Conservation (phyloP, 92 coral and sea anemone genomes). For the Paragorgia papillata region DNA sequence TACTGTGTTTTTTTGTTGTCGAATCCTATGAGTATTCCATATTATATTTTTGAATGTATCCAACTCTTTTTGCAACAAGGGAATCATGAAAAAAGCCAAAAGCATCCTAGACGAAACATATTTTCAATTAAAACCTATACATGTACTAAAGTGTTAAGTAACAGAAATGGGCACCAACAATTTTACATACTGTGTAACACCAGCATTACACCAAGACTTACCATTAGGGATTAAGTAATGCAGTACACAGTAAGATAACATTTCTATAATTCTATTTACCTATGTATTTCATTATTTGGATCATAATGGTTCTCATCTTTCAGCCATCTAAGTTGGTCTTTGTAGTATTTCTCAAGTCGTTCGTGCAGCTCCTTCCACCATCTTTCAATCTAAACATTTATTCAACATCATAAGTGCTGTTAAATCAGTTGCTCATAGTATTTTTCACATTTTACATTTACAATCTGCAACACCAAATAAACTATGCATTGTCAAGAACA, state of each 20-base stretch:
- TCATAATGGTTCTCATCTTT: background rate
- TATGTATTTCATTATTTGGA: background rate
- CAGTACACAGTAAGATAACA: too few species aligned
- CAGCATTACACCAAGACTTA: too few species aligned
- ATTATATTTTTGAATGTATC: constrained; percentile 13
- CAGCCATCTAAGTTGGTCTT: background rate
- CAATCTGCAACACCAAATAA: background rate
- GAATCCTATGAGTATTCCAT: constrained; percentile 19
- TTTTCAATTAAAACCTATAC: background rate
- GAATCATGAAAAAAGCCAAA: constrained; percentile 16
- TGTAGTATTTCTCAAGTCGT: background rate
- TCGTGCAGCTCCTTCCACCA: constrained; percentile 5
- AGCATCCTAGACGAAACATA: constrained; percentile 15
- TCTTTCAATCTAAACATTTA: background rate
- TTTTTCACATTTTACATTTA: background rate
- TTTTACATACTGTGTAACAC: too few species aligned
- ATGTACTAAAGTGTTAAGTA: background rate
- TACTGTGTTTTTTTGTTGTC: constrained; percentile 2
- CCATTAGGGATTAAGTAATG: too few species aligned
- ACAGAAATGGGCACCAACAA: background rate
- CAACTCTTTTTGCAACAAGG: constrained; percentile 22
- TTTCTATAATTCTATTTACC: background rate
- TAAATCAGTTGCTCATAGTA: background rate
- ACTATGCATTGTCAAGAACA: background rate
- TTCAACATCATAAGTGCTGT: background rate